Conservation (phyloP, 2,113 vertebrate genomes). For the Dasypus novemcinctus region DNA sequence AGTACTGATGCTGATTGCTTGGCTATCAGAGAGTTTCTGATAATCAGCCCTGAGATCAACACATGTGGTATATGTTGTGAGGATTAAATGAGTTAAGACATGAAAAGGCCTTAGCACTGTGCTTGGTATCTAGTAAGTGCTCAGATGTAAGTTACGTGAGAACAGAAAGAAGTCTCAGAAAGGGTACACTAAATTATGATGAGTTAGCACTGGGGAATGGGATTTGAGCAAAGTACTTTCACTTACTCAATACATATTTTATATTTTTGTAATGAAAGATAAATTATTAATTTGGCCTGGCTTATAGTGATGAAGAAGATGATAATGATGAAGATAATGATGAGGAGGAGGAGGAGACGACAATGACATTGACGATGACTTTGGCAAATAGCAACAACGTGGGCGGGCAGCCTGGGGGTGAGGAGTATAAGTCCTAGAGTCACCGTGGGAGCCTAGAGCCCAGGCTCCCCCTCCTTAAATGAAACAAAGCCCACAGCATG, state of each 20-base stretch:
- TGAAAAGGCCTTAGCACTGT: not conserved
- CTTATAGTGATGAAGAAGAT: not conserved
- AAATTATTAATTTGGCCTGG: not conserved
- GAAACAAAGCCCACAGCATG: too few relatives aligned
- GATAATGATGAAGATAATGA: too few relatives aligned
- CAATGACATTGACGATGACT: too few relatives aligned
- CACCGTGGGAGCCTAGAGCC: too few relatives aligned
- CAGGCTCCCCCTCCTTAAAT: too few relatives aligned
- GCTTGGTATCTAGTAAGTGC: not conserved
- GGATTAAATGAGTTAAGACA: not conserved
- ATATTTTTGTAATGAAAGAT: not conserved
- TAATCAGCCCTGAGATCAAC: not conserved
- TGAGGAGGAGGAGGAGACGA: too few relatives aligned
- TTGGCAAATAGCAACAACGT: not conserved
- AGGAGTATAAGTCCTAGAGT: not conserved
- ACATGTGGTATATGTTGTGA: too few relatives aligned
- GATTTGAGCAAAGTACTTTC: not conserved
- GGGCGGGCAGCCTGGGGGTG: not conserved
- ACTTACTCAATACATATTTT: not conserved
- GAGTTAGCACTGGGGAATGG: not conserved
- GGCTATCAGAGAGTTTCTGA: not conserved
- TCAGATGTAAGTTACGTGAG: not conserved
- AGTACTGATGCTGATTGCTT: not conserved
- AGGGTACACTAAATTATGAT: not conserved
- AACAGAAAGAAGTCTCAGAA: not conserved